Evolutionary conservation across 2,888 invertebrate genomes (phyloP).

Genomic region (Megalurothrips usitatus): DNA sequence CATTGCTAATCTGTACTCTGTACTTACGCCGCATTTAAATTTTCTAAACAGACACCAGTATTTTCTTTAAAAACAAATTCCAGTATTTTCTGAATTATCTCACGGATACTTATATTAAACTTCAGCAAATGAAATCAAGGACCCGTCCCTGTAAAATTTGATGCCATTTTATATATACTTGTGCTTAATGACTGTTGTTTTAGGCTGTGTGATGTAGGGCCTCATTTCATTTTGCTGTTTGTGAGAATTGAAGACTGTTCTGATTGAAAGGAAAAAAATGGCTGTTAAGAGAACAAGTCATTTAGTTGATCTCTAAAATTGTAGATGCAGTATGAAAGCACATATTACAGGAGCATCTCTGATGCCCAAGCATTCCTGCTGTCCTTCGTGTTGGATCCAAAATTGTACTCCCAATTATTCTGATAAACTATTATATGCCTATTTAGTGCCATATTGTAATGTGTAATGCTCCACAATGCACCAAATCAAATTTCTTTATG

Average conservation of each 20-base stretch:
- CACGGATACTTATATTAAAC: neutral
- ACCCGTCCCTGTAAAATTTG: neutral
- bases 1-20: neutral
- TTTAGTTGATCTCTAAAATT: neutral
- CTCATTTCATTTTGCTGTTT: neutral
- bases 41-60: neutral
- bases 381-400: too few species aligned
- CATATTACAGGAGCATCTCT: too few species aligned
- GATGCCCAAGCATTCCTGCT: too few species aligned
- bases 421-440: too few species aligned
- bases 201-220: neutral
- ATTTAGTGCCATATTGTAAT: too few species aligned
- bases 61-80: neutral
- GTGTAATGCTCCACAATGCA: too few species aligned
- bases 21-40: neutral
- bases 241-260: conserved; percentile 11
- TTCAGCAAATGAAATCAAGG: neutral
- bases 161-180: neutral
- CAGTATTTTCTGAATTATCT: neutral
- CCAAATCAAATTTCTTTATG: too few species aligned
- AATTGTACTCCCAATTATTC: too few species aligned
- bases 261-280: neutral
- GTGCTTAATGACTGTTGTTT: neutral
- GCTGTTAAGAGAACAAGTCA: conserved; percentile 3
- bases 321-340: neutral